These are phyloP conservation scores for Coenobita brevimanus DNA, from an alignment of 1,140 invertebrate genomes.

Conservation along the genomic window DNA sequence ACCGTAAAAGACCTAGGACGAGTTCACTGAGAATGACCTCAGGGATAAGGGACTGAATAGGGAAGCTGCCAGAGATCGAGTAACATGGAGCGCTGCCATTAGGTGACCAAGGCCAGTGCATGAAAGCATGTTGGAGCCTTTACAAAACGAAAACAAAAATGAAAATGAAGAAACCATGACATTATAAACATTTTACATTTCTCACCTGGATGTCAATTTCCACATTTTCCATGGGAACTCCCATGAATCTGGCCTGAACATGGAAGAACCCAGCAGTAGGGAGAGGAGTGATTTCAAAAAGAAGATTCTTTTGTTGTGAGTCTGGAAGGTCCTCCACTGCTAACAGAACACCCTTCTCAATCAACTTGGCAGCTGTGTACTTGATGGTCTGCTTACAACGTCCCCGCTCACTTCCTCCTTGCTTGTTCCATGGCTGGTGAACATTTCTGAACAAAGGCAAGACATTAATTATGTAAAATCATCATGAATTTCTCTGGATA, in stretches of 20 bases:
- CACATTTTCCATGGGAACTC: conserved; percentile 84
- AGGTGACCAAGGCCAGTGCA: no score
- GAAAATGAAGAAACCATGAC: no score
- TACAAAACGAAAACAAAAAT: no score
- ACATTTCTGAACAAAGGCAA: conserved; percentile 37
- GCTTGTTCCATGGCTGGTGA: conserved; percentile 29
- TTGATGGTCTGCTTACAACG: conserved; percentile 78
- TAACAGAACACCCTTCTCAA: conserved; percentile 84
- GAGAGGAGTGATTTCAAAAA: conserved; percentile 84
- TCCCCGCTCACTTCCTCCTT: conserved; percentile 50
- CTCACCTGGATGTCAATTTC: conserved; percentile 81
- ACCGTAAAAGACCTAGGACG: no score
- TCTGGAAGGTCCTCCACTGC: conserved; percentile 82
- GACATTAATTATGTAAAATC: no score
- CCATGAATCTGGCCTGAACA: conserved; percentile 86
- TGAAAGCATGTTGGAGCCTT: no score
- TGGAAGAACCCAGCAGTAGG: conserved; percentile 82
- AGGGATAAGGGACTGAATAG: no score
- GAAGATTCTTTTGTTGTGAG: conserved; percentile 84
- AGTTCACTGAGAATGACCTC: no score
- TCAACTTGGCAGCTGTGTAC: conserved; percentile 82
- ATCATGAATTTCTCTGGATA: no score
- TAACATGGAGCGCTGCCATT: no score
- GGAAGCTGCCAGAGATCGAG: no score
- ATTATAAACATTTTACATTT: background rate